Percentiles rank a stretch among this genome's conserved stretches.
Evolutionary conservation across 2,888 invertebrate species (phyloP).

Genomic region (Drepana falcataria): DNA sequence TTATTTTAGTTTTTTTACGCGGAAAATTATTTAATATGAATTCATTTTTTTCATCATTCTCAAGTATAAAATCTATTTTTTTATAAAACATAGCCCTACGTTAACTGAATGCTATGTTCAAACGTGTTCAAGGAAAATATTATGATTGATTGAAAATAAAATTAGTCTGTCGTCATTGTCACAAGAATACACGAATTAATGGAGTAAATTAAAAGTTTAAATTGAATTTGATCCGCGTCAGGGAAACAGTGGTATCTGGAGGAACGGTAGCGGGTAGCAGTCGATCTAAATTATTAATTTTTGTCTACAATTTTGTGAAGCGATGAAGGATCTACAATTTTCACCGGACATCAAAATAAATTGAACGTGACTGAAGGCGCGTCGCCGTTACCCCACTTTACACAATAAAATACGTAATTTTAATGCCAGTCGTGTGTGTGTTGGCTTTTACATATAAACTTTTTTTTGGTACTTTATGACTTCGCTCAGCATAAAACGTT

Average conservation of each 20-base stretch:
- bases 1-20: no score
- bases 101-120: no score
- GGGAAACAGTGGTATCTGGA: neutral
- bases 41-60: no score
- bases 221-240: neutral
- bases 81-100: no score
- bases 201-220: neutral
- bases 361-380: conserved; percentile 20
- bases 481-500: neutral
- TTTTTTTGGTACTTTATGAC: conserved; percentile 3
- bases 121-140: neutral
- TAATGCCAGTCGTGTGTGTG: conserved; percentile 1
- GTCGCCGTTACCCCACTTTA: conserved; percentile 18
- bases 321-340: conserved; percentile 9
- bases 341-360: conserved; percentile 28
- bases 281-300: conserved; percentile 3
- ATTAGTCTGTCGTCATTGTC: neutral
- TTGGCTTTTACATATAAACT: conserved; percentile 11
- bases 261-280: neutral
- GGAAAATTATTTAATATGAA: no score
- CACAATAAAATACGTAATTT: conserved; percentile 19
- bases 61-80: no score
- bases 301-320: conserved; percentile 1
- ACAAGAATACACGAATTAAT: neutral
- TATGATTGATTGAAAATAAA: neutral